Conservation (phyloP, 2,888 invertebrate species). For the Melitaea athalia region DNA sequence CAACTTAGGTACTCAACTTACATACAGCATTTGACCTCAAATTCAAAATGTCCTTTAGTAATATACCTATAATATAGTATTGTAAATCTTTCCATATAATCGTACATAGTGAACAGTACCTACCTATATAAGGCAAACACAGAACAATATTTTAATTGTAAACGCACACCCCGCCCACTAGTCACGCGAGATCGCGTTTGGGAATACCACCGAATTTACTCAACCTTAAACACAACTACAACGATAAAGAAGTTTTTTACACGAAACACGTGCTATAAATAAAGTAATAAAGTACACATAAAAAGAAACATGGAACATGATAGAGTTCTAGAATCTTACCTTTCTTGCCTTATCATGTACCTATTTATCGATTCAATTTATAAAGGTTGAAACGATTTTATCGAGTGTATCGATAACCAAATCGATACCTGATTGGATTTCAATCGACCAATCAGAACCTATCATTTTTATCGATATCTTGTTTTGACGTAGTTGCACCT, state of each 20-base stretch:
- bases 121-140: slow-evolving; percentile 40
- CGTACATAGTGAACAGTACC: slow-evolving; percentile 19
- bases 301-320: no score
- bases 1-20: no score
- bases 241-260: slow-evolving; percentile 52
- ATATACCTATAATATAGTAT: background rate
- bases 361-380: no score
- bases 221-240: slow-evolving; percentile 46
- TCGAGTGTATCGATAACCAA: slow-evolving; percentile 47
- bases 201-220: slow-evolving; percentile 46
- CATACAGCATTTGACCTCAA: no score
- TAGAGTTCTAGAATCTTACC: background rate
- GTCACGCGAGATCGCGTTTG: slow-evolving; percentile 81
- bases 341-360: background rate
- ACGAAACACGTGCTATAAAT: slow-evolving; percentile 41
- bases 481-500: slow-evolving; percentile 60
- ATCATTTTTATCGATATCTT: slow-evolving; percentile 62
- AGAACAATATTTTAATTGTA: slow-evolving; percentile 75
- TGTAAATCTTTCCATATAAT: background rate
- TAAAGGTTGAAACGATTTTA: no score
- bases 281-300: background rate
- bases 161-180: slow-evolving; percentile 69
- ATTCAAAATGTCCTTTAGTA: no score
- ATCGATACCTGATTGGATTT: slow-evolving; percentile 54
- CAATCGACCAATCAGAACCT: slow-evolving; percentile 53